Base-by-base conservation (phyloP, 2,113 vertebrate genomes). In the Xenus cinereus region DNA sequence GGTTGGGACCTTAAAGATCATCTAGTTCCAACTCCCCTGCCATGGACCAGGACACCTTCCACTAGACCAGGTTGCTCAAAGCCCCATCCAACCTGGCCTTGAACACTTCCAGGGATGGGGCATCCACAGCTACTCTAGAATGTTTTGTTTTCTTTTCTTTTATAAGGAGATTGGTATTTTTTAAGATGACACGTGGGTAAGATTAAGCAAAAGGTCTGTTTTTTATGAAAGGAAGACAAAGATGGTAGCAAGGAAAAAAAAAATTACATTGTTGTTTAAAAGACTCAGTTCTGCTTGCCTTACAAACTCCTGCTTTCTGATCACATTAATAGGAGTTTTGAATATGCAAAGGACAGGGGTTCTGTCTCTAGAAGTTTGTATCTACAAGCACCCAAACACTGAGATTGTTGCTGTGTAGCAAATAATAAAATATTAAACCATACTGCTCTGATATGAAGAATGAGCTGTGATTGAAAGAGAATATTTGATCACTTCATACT, bases 211-310 rank as follows among this genome's bases (percentile, higher is more conserved):
- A 84, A 76, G 21, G 1, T 59, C 32, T 51, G 4, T n/a, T 78
- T 32, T 78, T 2, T 53, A 15, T 37, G 37, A 88, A 5, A 33
- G 5, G 10, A 59, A 68, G 46, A 75, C 0, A 0, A 79, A 68
- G 26, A 43, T 10, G 6, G 12, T 14, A 76, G 6, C 1, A 1
- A 86, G 15, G 26, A 26, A 57, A 90, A 84, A 84, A 84, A 35
- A 54, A 21, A 20, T 21, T 23, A 14, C 2, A 2, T 12, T 41
- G 3, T 18, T 82, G 14, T 72, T 71, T 76, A n/a, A 71, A 88
- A 83, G 14, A 51, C 2, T 72, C 20, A 15, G 0, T 39, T 79
- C 14, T 71, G 11, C 22, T 71, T 95, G 59, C 14, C 11, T 67
- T 59, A 32, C 6, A 59, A 51, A 75, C 7, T 48, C 16, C 26